These are phyloP conservation scores for Pogonocichla stellata DNA, from an alignment of 2,113 vertebrate genomes.

Conservation along the genomic window DNA sequence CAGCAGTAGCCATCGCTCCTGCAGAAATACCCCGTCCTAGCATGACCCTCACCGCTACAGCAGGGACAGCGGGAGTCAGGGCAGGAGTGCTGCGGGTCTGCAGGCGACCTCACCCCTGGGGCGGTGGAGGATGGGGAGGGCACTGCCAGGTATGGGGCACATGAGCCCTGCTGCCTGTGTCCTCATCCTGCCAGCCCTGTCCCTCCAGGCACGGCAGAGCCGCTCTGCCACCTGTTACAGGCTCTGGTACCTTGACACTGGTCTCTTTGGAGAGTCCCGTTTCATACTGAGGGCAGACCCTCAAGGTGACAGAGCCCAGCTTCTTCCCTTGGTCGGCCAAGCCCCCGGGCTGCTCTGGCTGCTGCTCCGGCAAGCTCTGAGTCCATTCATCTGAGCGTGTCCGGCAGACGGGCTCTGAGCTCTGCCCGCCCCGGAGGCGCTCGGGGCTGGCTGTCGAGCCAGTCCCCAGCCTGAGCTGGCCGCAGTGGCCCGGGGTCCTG, in stretches of 20 bases:
- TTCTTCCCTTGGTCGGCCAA: constrained; percentile 58
- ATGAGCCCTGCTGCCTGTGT: rapidly evolving
- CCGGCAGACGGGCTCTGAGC: constrained; percentile 36
- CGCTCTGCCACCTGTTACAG: rapidly evolving
- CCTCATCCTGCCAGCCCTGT: background rate
- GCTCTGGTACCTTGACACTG: constrained; percentile 82
- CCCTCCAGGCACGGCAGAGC: rapidly evolving
- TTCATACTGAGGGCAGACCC: constrained; percentile 85
- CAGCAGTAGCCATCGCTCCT: rapidly evolving
- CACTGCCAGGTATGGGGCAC: background rate
- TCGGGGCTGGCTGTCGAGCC: background rate
- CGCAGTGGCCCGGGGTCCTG: constrained; percentile 2
- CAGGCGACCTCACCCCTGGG: background rate
- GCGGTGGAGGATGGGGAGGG: background rate
- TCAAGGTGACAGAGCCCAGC: constrained; percentile 75
- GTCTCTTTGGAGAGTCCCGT: constrained; percentile 88
- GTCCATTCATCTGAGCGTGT: constrained; percentile 81
- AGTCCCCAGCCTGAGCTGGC: constrained; percentile 24
- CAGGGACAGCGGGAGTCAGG: background rate
- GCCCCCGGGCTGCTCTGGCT: constrained; percentile 14
- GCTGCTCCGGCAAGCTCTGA: constrained; percentile 71
- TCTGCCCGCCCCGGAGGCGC: background rate
- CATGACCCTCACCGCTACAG: too few species aligned
- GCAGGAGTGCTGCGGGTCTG: rapidly evolving
- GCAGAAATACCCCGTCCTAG: background rate